Evolutionary conservation across 2,113 vertebrate genomes (phyloP).

Genomic region (Redunca redunca): DNA sequence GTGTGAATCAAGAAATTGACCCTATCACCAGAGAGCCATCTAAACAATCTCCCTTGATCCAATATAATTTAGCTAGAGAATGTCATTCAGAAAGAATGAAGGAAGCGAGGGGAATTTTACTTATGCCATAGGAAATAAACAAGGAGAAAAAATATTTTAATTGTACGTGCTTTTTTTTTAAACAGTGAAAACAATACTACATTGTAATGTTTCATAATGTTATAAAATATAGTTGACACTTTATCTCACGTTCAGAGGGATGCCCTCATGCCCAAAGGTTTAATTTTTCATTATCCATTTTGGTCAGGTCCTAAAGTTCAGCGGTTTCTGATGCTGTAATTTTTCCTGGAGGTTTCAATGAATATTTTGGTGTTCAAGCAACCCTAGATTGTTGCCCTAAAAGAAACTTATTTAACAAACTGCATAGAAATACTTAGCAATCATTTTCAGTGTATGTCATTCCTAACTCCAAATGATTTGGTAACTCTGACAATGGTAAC

Average conservation of each 20-base stretch:
- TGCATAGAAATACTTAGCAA: neutral
- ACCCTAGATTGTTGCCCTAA: neutral
- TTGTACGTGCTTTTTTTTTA: neutral
- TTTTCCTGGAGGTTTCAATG: neutral
- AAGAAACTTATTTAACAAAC: neutral
- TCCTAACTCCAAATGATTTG: neutral
- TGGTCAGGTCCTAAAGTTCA: neutral
- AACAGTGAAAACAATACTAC: neutral
- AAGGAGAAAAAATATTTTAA: neutral
- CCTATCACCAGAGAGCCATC: neutral
- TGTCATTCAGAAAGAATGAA: neutral
- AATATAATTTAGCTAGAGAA: neutral
- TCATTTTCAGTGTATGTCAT: neutral
- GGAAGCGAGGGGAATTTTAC: neutral
- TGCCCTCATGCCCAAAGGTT: neutral
- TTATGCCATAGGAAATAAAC: neutral
- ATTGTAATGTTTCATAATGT: neutral
- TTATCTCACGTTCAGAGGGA: neutral
- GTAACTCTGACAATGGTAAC: neutral
- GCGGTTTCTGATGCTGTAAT: neutral
- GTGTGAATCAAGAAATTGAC: neutral
- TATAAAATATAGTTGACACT: neutral
- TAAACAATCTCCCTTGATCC: neutral
- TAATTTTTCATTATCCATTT: neutral
- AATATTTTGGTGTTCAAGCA: neutral